Percentiles rank a stretch among this genome's conserved stretches.
Conservation (phyloP, 2,113 vertebrate species). For the Tautogolabrus adspersus region DNA sequence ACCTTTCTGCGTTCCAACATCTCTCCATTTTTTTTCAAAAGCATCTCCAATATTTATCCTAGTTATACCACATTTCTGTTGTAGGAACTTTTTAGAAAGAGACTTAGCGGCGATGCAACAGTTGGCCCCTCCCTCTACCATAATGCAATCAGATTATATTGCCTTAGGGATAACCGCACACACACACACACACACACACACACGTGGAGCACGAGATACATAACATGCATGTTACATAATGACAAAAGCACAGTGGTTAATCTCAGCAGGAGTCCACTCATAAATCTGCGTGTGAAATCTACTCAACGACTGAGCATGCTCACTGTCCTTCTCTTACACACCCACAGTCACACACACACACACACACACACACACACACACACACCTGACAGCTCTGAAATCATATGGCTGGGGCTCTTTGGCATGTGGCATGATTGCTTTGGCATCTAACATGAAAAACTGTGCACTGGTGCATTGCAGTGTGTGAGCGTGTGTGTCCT, state of each 20-base stretch:
- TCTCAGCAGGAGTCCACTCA: constrained; percentile 20
- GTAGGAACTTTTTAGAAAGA: too few relatives aligned
- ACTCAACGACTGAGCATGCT: not conserved
- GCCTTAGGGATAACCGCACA: not conserved
- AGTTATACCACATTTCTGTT: too few relatives aligned
- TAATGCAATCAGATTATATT: too few relatives aligned
- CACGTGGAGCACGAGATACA: not conserved
- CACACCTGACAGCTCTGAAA: constrained; percentile 38
- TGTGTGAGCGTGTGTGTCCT: constrained; percentile 3
- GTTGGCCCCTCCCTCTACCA: too few relatives aligned
- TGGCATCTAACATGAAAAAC: constrained; percentile 27
- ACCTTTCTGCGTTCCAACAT: too few relatives aligned
- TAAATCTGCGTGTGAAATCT: constrained; percentile 2
- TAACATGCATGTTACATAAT: constrained; percentile 21
- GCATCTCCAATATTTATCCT: too few relatives aligned
- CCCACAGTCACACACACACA: not conserved
- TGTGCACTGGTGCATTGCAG: constrained; percentile 8
- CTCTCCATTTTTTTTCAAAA: too few relatives aligned
- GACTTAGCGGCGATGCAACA: too few relatives aligned
- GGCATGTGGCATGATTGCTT: constrained; percentile 38
- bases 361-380: not conserved
- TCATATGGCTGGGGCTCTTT: constrained; percentile 40
- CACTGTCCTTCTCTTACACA: not conserved
- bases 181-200: not conserved
- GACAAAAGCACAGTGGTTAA: constrained; percentile 21